phyloP scores from a whole-genome alignment of 2,113 vertebrate species.

The Piaya cayana region DNA sequence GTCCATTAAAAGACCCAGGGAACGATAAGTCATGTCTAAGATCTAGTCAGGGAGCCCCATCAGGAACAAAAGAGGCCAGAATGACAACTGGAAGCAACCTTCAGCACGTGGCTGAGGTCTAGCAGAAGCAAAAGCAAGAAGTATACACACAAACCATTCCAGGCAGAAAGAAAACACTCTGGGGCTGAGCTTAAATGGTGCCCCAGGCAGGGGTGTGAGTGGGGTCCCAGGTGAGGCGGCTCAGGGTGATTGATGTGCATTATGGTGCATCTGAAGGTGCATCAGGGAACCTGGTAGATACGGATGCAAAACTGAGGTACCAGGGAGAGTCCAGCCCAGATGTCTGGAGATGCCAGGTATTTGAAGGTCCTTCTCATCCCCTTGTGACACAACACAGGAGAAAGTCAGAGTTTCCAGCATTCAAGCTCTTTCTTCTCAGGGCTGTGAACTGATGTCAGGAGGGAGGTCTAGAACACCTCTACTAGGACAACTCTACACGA shows the following conservation, averaged over 20 bases:
- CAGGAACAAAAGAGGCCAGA: background rate
- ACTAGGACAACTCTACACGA: too few relatives aligned
- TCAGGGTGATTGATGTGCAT: background rate
- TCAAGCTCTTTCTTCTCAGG: background rate
- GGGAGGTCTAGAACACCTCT: background rate
- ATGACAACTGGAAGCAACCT: background rate
- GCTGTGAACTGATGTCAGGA: background rate
- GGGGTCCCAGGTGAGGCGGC: background rate
- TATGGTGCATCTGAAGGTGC: background rate
- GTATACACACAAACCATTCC: accelerated
- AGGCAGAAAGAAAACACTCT: accelerated
- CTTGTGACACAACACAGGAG: background rate
- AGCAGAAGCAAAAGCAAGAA: background rate
- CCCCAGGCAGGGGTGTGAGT: background rate
- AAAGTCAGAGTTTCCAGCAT: background rate
- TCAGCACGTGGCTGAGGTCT: accelerated
- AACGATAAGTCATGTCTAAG: accelerated
- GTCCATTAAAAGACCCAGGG: background rate
- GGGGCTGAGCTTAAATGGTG: background rate
- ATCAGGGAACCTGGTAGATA: background rate
- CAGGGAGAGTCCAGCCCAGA: accelerated
- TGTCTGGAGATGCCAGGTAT: background rate
- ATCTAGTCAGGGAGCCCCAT: background rate
- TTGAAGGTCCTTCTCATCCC: background rate
- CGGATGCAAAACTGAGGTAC: background rate